These are phyloP conservation scores for Papilio machaon DNA, from an alignment of 1,140 invertebrate genomes.

Conservation along the genomic window DNA sequence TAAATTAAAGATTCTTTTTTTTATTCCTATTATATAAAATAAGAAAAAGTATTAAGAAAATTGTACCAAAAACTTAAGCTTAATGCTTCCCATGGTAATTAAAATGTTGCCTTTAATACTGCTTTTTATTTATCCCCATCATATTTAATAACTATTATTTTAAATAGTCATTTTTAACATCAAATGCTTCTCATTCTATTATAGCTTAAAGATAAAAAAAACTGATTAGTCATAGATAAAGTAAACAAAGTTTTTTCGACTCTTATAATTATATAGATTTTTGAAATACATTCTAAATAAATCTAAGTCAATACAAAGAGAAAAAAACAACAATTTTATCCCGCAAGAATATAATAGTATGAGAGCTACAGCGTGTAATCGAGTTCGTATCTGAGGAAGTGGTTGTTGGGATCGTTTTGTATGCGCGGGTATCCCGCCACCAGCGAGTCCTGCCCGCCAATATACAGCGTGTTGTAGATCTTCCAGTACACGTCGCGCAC, in stretches of 20 bases:
- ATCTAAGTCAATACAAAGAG: background rate
- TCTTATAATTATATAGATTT: constrained; percentile 8
- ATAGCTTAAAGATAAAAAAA: background rate
- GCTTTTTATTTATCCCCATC: background rate
- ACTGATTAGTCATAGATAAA: background rate
- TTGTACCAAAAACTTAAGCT: constrained; percentile 28
- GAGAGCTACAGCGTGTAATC: constrained; percentile 88
- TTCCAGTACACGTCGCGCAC: constrained; percentile 99
- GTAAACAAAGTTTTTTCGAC: background rate
- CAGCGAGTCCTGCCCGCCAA: constrained; percentile 98
- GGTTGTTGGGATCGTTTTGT: constrained; percentile 97
- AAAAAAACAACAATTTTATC: constrained; percentile 48
- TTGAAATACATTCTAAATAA: background rate
- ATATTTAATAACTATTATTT: background rate
- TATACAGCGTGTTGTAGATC: constrained; percentile 99
- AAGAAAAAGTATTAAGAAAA: constrained; percentile 19
- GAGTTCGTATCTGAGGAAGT: constrained; percentile 97
- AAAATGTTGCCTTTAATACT: constrained; percentile 5
- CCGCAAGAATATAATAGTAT: constrained; percentile 47
- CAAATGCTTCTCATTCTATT: background rate
- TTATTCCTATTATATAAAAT: constrained; percentile 11
- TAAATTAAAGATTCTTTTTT: background rate
- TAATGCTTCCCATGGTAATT: constrained; percentile 21
- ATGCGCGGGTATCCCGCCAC: constrained; percentile 99
- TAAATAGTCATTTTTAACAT: no score